Base-by-base conservation (phyloP, 2,888 invertebrate genomes). In the Latrodectus hesperus region DNA sequence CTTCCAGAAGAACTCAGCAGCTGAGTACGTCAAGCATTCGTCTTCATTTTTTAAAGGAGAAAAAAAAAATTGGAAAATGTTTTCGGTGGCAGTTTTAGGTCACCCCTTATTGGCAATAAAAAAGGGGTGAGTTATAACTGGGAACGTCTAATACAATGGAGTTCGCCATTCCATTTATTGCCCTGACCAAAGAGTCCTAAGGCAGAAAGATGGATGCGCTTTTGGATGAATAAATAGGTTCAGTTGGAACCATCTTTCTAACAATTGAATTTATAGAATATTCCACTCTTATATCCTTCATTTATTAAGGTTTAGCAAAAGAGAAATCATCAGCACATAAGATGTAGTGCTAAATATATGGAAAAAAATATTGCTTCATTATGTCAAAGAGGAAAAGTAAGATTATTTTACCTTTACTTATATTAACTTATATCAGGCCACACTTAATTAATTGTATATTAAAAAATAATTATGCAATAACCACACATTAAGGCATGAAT, bases 61-160 rank as follows among this genome's bases (percentile, higher is more conserved):
- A 82, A 84, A 81, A 87, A 38, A 83, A 82, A 82, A 76, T 87
- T 81, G 81, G 81, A 82, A 84, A 81, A 87, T 87, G 86, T 87
- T 87, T 87, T 87, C 67, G 81, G 81, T 87, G 86, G 81, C 86
- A 87, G 86, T 87, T 87, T 87, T 81, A 77, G 86, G 86, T 87
- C 86, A 76, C 81, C 81, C 86, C 86, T 87, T 87, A 87, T 87
- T 87, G 86, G 77, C 86, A 87, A 87, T 87, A 87, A 87, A 84
- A 60, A 60, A 81, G 81, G 86, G 80, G 81, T 81, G 86, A 87
- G 86, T 87, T 87, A 87, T 87, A 81, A 87, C 86, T 74, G 76
- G 74, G 75, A 12, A 9, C 65, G 74, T 77, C 81, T 76, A 81
- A 81, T 38, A 38, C 81, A 87, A 81, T 81, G 75, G 77, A 68